Conservation (phyloP, 2,797 vertebrate species). For the Carapus acus region DNA sequence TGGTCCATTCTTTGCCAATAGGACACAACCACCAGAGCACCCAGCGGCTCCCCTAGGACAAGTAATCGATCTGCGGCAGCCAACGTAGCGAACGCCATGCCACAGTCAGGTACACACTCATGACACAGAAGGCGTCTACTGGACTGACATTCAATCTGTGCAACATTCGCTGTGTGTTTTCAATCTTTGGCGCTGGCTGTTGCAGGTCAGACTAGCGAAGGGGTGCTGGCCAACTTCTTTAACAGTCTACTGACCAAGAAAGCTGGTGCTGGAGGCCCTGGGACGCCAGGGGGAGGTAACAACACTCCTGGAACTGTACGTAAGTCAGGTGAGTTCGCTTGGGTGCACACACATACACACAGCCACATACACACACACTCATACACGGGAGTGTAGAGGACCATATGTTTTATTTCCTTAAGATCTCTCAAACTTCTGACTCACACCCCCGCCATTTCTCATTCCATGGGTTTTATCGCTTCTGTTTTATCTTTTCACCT, state of each 20-base stretch:
- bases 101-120: slow-evolving; percentile 90
- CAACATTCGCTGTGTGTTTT: not conserved
- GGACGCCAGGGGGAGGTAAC: slow-evolving; percentile 78
- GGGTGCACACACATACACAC: not conserved
- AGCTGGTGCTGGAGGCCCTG: slow-evolving; percentile 85
- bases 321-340: slow-evolving; percentile 82
- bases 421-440: too few relatives aligned
- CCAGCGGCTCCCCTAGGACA: slow-evolving; percentile 92
- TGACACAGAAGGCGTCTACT: not conserved
- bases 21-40: slow-evolving; percentile 91
- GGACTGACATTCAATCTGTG: not conserved
- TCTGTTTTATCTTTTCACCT: slow-evolving; percentile 18
- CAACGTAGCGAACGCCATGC: slow-evolving; percentile 92
- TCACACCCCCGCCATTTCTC: slow-evolving; percentile 16
- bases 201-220: slow-evolving; percentile 96
- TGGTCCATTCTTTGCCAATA: slow-evolving; percentile 41
- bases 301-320: slow-evolving; percentile 87
- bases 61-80: slow-evolving; percentile 91
- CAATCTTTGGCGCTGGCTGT: slow-evolving; percentile 18
- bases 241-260: slow-evolving; percentile 98
- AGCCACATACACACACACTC: too few relatives aligned
- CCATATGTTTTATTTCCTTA: not conserved
- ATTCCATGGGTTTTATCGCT: slow-evolving; percentile 31
- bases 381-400: too few relatives aligned
- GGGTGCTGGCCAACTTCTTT: slow-evolving; percentile 97